Base-by-base conservation (phyloP, 2,888 invertebrate species). In the Drosophila mulleri region DNA sequence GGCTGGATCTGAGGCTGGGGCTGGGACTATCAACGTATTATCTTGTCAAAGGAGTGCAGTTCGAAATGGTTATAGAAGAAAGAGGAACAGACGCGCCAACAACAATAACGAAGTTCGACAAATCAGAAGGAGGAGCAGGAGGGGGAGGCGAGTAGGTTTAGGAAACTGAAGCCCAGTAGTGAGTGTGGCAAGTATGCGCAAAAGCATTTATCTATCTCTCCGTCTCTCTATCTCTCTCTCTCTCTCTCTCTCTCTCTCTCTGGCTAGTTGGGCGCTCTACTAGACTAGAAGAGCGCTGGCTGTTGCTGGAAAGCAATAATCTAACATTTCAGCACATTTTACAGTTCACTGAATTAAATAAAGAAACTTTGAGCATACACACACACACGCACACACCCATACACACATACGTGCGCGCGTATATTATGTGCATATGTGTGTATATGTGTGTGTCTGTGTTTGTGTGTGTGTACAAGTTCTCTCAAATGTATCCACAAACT, bases 271-370 rank as follows among this genome's bases (percentile, higher is more conserved):
- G 64, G 68, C 61, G 48, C 64, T 47, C 52, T 50, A 50, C 47
- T 50, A 50, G 41, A 52, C 67, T 72, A 60, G 47, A 77, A 60
- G 42, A 72, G 62, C 77, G 48, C 53, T 66, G 41, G 29, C 42
- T 54, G 62, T 52, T 53, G 69, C 50, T 75, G 42, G 72, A 87
- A 84, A 84, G 84, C 84, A 84, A 84, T 84, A 84, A 84, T 84
- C 84, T 89, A 84, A 84, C 84, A 89, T 84, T 84, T 84, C 84
- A 84, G 84, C 84, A 84, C 84, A 84, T 84, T 84, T 84, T 84
- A 84, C 84, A 84, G 84, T 89, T 84, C 84, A 84, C 84, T 84
- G 84, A 89, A 84, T 89, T 89, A 89, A 84, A 84, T 84, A 84
- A 84, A 89, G 89, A 84, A 84, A 84, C 84, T 84, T 89, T 83